phyloP scores from a whole-genome alignment of 2,888 invertebrate genomes.

The Sisyra nigra region DNA sequence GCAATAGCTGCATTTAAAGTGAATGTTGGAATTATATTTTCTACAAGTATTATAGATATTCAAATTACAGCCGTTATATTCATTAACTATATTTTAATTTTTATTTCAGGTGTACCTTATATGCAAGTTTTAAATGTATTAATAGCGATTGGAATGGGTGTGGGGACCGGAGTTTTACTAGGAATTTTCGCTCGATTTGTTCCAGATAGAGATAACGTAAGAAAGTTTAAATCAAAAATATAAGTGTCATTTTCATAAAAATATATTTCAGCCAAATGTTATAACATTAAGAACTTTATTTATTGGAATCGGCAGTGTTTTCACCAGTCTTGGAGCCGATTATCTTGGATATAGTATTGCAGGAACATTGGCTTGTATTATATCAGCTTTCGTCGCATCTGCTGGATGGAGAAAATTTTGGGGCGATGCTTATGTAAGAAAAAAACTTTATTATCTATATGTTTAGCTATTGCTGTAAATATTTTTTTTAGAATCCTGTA shows the following conservation, averaged over 20 bases:
- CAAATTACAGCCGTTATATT: neutral
- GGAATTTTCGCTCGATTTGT: slow-evolving; percentile 44
- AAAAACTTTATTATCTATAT: neutral
- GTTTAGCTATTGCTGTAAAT: neutral
- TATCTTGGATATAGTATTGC: slow-evolving; percentile 42
- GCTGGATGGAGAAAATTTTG: slow-evolving; percentile 31
- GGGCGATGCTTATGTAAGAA: slow-evolving; percentile 10
- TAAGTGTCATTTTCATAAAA: neutral
- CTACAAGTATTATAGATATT: slow-evolving; percentile 29
- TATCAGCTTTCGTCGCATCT: slow-evolving; percentile 36
- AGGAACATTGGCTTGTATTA: slow-evolving; percentile 40
- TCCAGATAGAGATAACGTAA: slow-evolving; percentile 34
- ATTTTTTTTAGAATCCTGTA: slow-evolving; percentile 31
- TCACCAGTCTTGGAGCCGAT: slow-evolving; percentile 45
- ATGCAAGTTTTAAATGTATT: slow-evolving; percentile 37
- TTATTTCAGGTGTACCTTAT: slow-evolving; percentile 26
- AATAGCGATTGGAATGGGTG: slow-evolving; percentile 41
- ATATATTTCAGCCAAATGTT: slow-evolving; percentile 23
- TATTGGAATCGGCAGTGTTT: slow-evolving; percentile 40
- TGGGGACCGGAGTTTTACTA: slow-evolving; percentile 38
- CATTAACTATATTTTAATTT: neutral
- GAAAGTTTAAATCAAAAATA: slow-evolving; percentile 11
- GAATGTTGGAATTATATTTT: slow-evolving; percentile 44
- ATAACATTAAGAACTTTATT: slow-evolving; percentile 33
- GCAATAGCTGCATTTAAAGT: slow-evolving; percentile 59